phyloP scores from a whole-genome alignment of 2,797 vertebrate species.

The Amblyopsis hoosieri region DNA sequence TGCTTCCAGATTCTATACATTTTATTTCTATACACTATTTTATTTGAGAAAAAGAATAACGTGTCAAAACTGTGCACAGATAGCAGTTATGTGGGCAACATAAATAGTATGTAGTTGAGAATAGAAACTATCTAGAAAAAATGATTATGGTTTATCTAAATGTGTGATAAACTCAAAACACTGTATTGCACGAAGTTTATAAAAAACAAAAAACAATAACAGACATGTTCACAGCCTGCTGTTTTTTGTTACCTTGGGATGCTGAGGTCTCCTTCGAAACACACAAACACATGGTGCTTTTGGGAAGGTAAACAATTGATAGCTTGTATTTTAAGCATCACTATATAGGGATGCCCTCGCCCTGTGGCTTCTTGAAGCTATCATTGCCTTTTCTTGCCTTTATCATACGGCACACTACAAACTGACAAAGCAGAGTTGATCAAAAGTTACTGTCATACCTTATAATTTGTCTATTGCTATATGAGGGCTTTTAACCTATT shows the following conservation, averaged over 20 bases:
- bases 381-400: slow-evolving; percentile 24
- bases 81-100: slow-evolving; percentile 82
- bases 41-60: slow-evolving; percentile 69
- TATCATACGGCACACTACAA: slow-evolving; percentile 39
- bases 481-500: not conserved
- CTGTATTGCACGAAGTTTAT: slow-evolving; percentile 86
- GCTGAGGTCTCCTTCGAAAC: not conserved
- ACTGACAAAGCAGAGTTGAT: slow-evolving; percentile 21
- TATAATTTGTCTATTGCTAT: not conserved
- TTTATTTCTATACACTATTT: slow-evolving; percentile 63
- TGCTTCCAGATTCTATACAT: slow-evolving; percentile 67
- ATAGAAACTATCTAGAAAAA: slow-evolving; percentile 77
- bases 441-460: slow-evolving; percentile 6
- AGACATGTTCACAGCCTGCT: slow-evolving; percentile 68
- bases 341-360: too few species aligned
- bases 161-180: slow-evolving; percentile 83
- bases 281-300: too few species aligned
- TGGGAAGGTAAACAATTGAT: too few species aligned
- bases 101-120: slow-evolving; percentile 81
- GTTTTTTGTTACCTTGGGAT: slow-evolving; percentile 64
- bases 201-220: slow-evolving; percentile 71
- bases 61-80: slow-evolving; percentile 75
- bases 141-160: slow-evolving; percentile 81
- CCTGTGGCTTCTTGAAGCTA: slow-evolving; percentile 33
- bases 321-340: too few species aligned